Base-by-base conservation (phyloP, 2,888 invertebrate species). In the Bimastos eiseni region DNA sequence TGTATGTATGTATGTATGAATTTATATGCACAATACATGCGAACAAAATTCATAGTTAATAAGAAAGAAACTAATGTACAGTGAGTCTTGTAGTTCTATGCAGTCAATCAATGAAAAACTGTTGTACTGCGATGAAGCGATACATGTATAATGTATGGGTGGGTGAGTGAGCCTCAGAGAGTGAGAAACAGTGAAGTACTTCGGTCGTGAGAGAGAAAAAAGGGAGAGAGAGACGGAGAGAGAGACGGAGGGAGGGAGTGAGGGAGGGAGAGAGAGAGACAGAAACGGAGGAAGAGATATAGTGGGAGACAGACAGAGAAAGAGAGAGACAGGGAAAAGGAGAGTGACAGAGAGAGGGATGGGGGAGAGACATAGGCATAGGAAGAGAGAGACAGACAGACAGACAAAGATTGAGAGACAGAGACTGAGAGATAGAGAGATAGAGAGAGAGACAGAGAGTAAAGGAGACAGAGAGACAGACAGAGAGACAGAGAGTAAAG, bases 241-340 rank as follows among this genome's bases (percentile, higher is more conserved):
- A 70, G 33, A 21, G 36, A 70, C 11, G 33, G 1, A 90, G 36
- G 5, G 55, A 90, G n/a, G n/a, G 49, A 70, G 83, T 19, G 90
- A 86, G 33, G 30, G 37, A 37, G 8, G 33, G 33, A 37, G 90
- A 37, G 30, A 37, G 33, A 3, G 44, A 41, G 83, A 90, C 6
- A 55, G 90, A 90, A 6, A n/a, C n/a, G 24, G 90, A 15, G 90
- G 88, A 21, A 13, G 90, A 90, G 90, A 89, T 24, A 55, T 33
- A 86, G 90, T 5, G 70, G 3, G 33, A 90, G n/a, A 90, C n/a
- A 37, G 83, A 90, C 44, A 90, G 83, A 41, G 83, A 90, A 33
- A 86, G 55, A 88, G n/a, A 41, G 55, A 41, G 33, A 24, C 30
- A 21, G 33, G 2, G 83, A 90, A 8, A 55, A 4, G 38, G 84